phyloP scores from a whole-genome alignment of 2,797 vertebrate genomes.

The Thalassophryne amazonica region DNA sequence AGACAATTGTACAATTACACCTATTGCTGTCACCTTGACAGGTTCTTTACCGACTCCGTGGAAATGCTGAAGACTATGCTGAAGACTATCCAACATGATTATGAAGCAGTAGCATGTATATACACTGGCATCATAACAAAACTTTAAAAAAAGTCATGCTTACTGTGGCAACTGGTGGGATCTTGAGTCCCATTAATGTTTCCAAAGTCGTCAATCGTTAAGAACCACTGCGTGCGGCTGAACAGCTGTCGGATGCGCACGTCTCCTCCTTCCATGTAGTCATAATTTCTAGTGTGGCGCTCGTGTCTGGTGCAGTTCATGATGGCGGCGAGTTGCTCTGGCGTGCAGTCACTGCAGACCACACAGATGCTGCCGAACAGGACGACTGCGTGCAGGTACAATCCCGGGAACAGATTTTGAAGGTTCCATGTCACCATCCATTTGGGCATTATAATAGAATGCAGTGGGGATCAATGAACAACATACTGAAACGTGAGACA shows the following conservation, averaged over 20 bases:
- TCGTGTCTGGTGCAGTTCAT: constrained; percentile 97
- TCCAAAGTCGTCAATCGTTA: constrained; percentile 92
- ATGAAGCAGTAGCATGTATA: background rate
- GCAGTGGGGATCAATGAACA: constrained; percentile 88
- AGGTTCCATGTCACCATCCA: constrained; percentile 98
- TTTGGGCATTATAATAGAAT: constrained; percentile 99
- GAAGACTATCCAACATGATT: too few species aligned
- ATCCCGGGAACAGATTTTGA: constrained; percentile 93
- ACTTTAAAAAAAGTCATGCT: constrained; percentile 63
- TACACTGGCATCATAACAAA: background rate
- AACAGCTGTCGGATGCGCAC: constrained; percentile 95
- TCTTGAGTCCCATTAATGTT: constrained; percentile 95
- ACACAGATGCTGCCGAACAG: constrained; percentile 88
- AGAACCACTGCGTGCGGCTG: constrained; percentile 97
- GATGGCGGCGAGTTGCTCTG: constrained; percentile 92
- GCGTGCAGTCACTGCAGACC: constrained; percentile 92
- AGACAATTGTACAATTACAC: constrained; percentile 45
- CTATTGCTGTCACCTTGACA: constrained; percentile 34
- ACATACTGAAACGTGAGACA: constrained; percentile 92
- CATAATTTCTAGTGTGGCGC: constrained; percentile 94
- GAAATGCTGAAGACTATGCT: too few species aligned
- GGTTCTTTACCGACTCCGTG: constrained; percentile 7
- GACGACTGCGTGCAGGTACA: constrained; percentile 91
- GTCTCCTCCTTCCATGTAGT: constrained; percentile 99
- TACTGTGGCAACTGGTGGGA: constrained; percentile 94